Conservation (phyloP, 1,140 invertebrate genomes). For the Acromyrmex echinatior region DNA sequence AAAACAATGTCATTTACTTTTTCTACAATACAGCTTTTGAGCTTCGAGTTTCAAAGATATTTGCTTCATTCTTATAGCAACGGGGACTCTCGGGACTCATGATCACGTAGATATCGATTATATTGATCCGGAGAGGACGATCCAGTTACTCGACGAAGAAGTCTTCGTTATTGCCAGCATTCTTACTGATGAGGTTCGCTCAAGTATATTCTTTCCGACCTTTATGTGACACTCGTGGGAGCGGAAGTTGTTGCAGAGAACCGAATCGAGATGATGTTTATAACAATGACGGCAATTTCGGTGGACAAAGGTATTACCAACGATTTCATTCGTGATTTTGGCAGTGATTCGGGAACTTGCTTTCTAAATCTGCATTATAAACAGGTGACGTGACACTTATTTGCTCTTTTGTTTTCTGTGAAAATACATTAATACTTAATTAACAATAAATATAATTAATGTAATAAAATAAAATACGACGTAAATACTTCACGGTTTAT, state of each 20-base stretch:
- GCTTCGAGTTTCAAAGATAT: not conserved
- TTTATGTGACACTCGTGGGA: constrained; percentile 49
- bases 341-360: not conserved
- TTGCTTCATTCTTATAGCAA: not conserved
- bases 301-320: constrained; percentile 46
- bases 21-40: not conserved
- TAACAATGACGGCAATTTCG: constrained; percentile 63
- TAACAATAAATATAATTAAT: too few relatives aligned
- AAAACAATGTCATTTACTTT: not conserved
- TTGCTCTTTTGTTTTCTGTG: too few relatives aligned
- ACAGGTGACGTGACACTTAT: too few relatives aligned
- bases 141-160: constrained; percentile 56
- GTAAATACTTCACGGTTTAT: not conserved
- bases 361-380: too few relatives aligned
- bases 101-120: constrained; percentile 61
- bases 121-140: constrained; percentile 40
- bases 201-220: constrained; percentile 47
- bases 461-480: too few relatives aligned
- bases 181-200: constrained; percentile 30
- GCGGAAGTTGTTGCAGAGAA: not conserved
- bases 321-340: constrained; percentile 45
- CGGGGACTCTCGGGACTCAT: not conserved
- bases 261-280: constrained; percentile 66
- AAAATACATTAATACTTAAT: too few relatives aligned
- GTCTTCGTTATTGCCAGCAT: constrained; percentile 43